Evolutionary conservation across 2,113 vertebrate genomes (phyloP).

Genomic region (Trematocara unimaculatum): DNA sequence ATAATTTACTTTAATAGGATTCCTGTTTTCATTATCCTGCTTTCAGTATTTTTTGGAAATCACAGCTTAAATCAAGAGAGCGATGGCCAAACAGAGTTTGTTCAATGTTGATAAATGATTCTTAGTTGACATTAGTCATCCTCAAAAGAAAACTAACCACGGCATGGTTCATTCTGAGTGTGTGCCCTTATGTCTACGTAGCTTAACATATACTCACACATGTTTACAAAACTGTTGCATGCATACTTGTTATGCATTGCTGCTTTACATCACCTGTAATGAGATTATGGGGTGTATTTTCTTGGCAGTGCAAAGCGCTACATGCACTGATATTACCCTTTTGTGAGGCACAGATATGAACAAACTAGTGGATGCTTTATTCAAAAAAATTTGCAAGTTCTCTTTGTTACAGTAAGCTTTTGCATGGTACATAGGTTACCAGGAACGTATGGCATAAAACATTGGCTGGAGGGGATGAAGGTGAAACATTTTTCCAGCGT

Average conservation of each 20-base stretch:
- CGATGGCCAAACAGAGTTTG: background rate
- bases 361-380: background rate
- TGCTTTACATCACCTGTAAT: slow-evolving; percentile 22
- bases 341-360: background rate
- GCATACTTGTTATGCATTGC: background rate
- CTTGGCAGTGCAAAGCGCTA: background rate
- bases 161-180: background rate
- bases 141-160: background rate
- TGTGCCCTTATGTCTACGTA: background rate
- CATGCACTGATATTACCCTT: background rate
- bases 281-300: slow-evolving; percentile 5
- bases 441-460: background rate
- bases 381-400: background rate
- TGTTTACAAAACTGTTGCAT: slow-evolving; percentile 14
- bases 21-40: background rate
- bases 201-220: background rate
- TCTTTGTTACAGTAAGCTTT: background rate
- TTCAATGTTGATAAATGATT: background rate
- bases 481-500: background rate
- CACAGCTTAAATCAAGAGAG: background rate
- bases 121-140: background rate
- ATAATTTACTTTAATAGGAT: background rate
- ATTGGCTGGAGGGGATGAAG: background rate
- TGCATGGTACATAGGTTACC: background rate
- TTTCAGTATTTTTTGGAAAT: background rate